A percentile compares a stretch with the other conserved stretches of the same genome.
These are phyloP conservation scores for Hepsetus odoe DNA, from an alignment of 2,113 vertebrate species.

Conservation along the genomic window DNA sequence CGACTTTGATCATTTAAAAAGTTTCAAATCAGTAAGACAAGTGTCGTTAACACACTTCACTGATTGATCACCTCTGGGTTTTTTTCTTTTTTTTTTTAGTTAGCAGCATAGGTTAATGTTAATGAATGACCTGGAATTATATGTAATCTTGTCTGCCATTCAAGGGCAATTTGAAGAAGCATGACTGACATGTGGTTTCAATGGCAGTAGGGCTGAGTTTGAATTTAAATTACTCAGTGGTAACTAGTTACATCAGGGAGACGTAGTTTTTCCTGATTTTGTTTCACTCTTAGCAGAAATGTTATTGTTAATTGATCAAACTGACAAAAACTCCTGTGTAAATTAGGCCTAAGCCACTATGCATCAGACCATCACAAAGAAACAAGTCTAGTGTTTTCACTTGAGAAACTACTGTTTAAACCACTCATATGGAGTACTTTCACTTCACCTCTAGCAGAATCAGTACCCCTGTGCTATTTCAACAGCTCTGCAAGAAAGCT, in stretches of 20 bases:
- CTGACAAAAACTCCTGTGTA: too few relatives aligned
- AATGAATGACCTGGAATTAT: background rate
- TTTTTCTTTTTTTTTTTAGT: background rate
- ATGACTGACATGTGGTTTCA: constrained; percentile 57
- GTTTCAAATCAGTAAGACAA: background rate
- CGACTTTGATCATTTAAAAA: background rate
- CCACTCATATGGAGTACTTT: background rate
- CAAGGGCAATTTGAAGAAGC: constrained; percentile 33
- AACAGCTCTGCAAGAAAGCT: background rate
- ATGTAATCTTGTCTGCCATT: constrained; percentile 42
- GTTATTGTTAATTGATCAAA: background rate
- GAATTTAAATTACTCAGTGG: constrained; percentile 15
- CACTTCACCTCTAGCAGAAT: background rate
- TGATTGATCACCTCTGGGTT: background rate
- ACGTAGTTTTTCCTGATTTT: background rate
- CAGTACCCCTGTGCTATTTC: background rate
- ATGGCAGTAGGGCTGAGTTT: background rate
- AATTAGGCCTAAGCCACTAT: too few relatives aligned
- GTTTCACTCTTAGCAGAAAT: constrained; percentile 18
- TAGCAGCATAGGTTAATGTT: constrained; percentile 32
- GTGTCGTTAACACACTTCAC: background rate
- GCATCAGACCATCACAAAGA: too few relatives aligned
- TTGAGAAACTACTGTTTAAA: background rate
- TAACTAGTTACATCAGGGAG: constrained; percentile 14
- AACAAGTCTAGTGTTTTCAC: background rate